These are phyloP conservation scores for Chelon labrosus DNA, from an alignment of 2,797 vertebrate genomes.

Conservation along the genomic window DNA sequence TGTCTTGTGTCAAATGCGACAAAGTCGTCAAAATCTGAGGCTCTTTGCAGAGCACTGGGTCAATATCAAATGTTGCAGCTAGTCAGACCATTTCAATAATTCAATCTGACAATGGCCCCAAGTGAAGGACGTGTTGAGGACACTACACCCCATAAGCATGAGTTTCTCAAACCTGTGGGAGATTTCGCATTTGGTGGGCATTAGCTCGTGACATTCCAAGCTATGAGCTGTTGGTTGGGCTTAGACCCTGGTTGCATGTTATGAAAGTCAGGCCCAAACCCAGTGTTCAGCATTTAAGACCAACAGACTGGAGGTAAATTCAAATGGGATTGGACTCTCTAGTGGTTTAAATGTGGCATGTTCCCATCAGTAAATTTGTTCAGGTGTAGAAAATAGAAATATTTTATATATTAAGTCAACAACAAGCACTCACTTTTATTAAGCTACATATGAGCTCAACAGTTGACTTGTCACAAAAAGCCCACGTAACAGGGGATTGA, in stretches of 20 bases:
- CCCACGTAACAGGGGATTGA: background rate
- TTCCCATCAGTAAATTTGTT: slow-evolving; percentile 1
- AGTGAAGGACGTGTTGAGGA: slow-evolving; percentile 60
- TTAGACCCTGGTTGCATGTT: background rate
- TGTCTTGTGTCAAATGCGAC: background rate
- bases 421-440: background rate
- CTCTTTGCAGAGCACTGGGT: slow-evolving; percentile 16
- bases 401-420: background rate
- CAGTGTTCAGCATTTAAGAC: background rate
- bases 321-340: background rate
- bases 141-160: slow-evolving; percentile 22
- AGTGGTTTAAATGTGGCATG: slow-evolving; percentile 5
- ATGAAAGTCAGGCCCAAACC: background rate
- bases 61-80: slow-evolving; percentile 33
- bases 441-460: background rate
- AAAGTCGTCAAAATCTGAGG: background rate
- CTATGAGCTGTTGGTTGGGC: background rate
- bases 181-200: slow-evolving; percentile 23
- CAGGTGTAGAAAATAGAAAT: slow-evolving; percentile 2
- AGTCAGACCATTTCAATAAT: slow-evolving; percentile 58
- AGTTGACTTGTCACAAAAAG: background rate
- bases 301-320: background rate
- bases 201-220: slow-evolving; percentile 19
- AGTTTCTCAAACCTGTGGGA: slow-evolving; percentile 39
- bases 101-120: slow-evolving; percentile 61